phyloP scores from a whole-genome alignment of 2,113 vertebrate species.

The Pholis gunnellus region DNA sequence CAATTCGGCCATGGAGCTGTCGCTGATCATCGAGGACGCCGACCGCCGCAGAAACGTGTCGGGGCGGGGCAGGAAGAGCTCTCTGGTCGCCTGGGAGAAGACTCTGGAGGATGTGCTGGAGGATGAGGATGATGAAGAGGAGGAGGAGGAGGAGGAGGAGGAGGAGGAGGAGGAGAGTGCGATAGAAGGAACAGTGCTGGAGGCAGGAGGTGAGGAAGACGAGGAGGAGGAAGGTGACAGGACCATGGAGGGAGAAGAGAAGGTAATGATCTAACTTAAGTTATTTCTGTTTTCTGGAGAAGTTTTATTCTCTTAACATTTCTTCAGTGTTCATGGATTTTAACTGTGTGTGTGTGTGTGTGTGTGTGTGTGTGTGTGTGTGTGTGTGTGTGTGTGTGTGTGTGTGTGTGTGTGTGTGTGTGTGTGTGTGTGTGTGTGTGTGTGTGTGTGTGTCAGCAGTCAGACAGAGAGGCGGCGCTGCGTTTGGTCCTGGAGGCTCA shows the following conservation, averaged over 20 bases:
- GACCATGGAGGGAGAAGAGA: conserved; percentile 52
- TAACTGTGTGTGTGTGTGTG: conserved; percentile 2
- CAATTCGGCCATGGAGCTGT: conserved; percentile 68
- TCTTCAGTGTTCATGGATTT: too few species aligned
- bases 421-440: conserved; percentile 4
- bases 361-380: conserved; percentile 1
- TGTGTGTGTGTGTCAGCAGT: conserved; percentile 14
- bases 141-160: conserved; percentile 20
- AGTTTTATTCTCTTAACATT: background rate
- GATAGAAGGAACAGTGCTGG: conserved; percentile 64
- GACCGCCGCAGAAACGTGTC: conserved; percentile 37
- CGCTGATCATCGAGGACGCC: conserved; percentile 60
- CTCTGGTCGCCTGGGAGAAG: conserved; percentile 67
- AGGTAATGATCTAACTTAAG: conserved; percentile 1
- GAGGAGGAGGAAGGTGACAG: conserved; percentile 11
- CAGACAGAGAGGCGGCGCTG: conserved; percentile 34
- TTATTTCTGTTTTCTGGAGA: background rate
- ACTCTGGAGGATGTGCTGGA: conserved; percentile 72
- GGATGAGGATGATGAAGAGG: conserved; percentile 24
- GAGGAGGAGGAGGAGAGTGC: conserved; percentile 48
- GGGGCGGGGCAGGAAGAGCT: conserved; percentile 56
- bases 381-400: conserved; percentile 2
- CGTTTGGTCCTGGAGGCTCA: conserved; percentile 87
- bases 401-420: conserved; percentile 1
- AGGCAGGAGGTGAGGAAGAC: conserved; percentile 33